Base-by-base conservation (phyloP, 2,797 vertebrate genomes). In the Argyrosomus regius region DNA sequence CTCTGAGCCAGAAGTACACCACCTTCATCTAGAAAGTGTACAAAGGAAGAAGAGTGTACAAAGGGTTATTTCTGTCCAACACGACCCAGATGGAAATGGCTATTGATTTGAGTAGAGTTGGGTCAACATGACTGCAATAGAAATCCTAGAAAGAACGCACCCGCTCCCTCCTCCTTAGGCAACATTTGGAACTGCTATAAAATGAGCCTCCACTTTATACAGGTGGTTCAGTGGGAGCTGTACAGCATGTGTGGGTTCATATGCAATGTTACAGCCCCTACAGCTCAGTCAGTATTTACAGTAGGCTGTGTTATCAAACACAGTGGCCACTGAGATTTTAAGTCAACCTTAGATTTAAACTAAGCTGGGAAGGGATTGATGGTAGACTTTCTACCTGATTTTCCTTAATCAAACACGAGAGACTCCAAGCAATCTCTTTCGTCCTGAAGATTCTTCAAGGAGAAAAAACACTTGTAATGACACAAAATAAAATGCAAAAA, bases 91-190 rank as follows among this genome's bases (percentile, higher is more conserved):
- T 84, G 86, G 67, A 87, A 91, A 85, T 78, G 70, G 66, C 48
- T 88, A 89, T 88, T 87, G 90, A 89, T 89, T 86, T 74, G 69
- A 80, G 62, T 68, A 69, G 62, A 62, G 80, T 63, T 79, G 50
- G 79, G 72, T 87, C 79, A 88, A 82, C 65, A 85, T 72, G 77
- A 68, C 79, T 67, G 45, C 46, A 61, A 81, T 56, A 78, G 66
- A 82, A 83, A 84, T 73, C 72, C 74, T 46, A 80, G 46, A 80
- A 59, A 3, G 1, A 83, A 79, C 31, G 50, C 81, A 84, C 75
- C 78, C 74, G 82, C 72, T 67, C 46, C 71, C 50, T 60, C 48
- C 59, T 85, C 56, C 74, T 82, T 75, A 77, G 73, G 65, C 76
- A 78, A 80, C 58, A 79, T 61, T 10, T 69, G 31, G 54, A 72